Evolutionary conservation across 2,113 vertebrate species (phyloP), one percentile per base, ranked within the genome.

Genomic region (Patagioenas fasciata): DNA sequence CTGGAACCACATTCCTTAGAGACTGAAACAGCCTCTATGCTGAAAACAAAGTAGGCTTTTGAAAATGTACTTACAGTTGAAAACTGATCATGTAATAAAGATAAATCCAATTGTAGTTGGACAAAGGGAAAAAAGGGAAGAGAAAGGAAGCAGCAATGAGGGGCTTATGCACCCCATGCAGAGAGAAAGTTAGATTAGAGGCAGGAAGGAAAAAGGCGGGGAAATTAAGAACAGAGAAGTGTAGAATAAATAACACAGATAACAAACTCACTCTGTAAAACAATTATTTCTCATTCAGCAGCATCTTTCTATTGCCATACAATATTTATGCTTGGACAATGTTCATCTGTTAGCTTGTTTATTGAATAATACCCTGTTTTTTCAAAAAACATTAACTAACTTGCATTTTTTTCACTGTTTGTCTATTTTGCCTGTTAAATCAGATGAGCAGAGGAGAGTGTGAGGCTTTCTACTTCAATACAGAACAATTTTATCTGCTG

Each of bases 1-100:
- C 21, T 42, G 29, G 20, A 72, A 40, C 11, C 1, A 4, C 17
- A 28, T 80, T 78, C 58, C 3, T 71, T 80, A 0, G 0, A 78
- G 64, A 42, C 11, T 36, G 34, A 73, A 88, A 88, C 72, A 61
- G 12, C 16, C 32, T 25, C 53, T 29, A 11, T 31, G 48, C 0
- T 2, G 36, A 32, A 18, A 66, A 47, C 1, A 71, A 61, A 69
- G 19, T 4, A 51, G 51, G 25, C 32, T 38, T 84, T 74, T 84
- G 20, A 81, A 94, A 88, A 87, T 56, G n/a, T 54, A 47, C 17
- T 87, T 74, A 36, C 17, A 10, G 34, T 53, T 74, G 44, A 80
- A 75, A 95, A 57, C 12, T 48, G 26, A 28, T 28, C 21, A 34
- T 31, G 3, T 65, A 56, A 85, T 60, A 58, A 74, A 82, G 42